Base-by-base conservation (phyloP, 2,888 invertebrate genomes). In the Oegoconia quadripuncta region DNA sequence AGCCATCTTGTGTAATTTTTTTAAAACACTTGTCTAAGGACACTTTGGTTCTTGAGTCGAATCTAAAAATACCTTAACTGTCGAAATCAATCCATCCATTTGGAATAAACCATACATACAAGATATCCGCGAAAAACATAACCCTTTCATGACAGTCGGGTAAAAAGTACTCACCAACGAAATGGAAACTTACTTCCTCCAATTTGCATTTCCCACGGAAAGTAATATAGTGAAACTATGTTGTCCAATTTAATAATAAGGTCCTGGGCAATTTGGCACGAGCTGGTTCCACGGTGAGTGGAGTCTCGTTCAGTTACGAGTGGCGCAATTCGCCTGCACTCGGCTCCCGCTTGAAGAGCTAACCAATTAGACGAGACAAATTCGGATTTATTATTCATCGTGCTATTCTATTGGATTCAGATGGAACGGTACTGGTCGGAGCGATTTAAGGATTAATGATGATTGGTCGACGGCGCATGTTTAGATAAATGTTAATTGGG, bases 301-400 rank as follows among this genome's bases (percentile, higher is more conserved):
- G 55, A 77, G 79, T 44, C 57, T 65, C 66, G 74, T 74, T 66
- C 60, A 55, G 48, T 13, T n/a, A n/a, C 26, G 64, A 77, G 76
- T 61, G 62, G 58, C 68, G 74, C 77, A 81, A 77, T 80, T 81
- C 74, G 68, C 71, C 58, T 72, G 74, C 75, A 72, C 66, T 62
- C 55, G 65, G 60, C 72, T 72, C 55, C 54, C 65, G 46, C 58
- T 60, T 50, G 50, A 62, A 74, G 72, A 70, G 77, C 66, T 57
- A 67, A 67, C 81, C 82, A 82, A 83, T 82, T 83, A 83, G 72
- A 64, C 55, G 71, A 68, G 70, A 73, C 71, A 70, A 74, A 76
- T 74, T 73, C 64, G 63, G 63, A 73, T 79, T 81, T 75, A 73
- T 70, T 72, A 75, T 73, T 72, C 73, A 66, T 62, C 56, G 66